Evolutionary conservation across 2,113 vertebrate genomes (phyloP).

Genomic region (Pristiophorus japonicus): DNA sequence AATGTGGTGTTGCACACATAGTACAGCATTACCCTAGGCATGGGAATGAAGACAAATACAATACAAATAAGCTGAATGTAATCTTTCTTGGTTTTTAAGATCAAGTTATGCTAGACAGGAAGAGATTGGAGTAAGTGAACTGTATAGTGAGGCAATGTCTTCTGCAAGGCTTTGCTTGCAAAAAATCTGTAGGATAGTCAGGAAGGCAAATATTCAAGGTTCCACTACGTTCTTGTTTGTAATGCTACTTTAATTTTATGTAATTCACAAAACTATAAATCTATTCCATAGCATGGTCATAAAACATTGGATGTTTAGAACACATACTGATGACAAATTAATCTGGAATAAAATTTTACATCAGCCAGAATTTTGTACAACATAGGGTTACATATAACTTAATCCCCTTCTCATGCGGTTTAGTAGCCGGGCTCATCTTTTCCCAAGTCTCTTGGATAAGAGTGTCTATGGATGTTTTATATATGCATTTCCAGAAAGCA

Average conservation of each 20-base stretch:
- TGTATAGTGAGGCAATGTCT: background rate
- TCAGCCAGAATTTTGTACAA: background rate
- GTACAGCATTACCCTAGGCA: background rate
- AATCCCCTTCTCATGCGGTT: background rate
- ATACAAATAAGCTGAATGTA: background rate
- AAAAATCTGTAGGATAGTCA: background rate
- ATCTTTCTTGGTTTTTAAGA: background rate
- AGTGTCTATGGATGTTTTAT: background rate
- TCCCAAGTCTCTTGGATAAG: background rate
- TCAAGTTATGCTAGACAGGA: background rate
- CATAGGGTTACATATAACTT: background rate
- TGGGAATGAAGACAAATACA: background rate
- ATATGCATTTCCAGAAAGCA: background rate
- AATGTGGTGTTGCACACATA: no score
- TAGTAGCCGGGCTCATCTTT: background rate
- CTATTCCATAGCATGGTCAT: background rate
- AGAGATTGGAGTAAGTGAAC: background rate
- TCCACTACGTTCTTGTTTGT: background rate
- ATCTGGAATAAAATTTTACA: background rate
- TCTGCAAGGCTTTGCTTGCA: no score
- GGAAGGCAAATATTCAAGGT: background rate
- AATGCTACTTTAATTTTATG: background rate
- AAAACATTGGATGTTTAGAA: background rate
- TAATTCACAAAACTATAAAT: background rate
- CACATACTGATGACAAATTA: background rate